These are phyloP conservation scores for Meriones unguiculatus DNA, from an alignment of 2,113 vertebrate genomes.

Conservation along the genomic window DNA sequence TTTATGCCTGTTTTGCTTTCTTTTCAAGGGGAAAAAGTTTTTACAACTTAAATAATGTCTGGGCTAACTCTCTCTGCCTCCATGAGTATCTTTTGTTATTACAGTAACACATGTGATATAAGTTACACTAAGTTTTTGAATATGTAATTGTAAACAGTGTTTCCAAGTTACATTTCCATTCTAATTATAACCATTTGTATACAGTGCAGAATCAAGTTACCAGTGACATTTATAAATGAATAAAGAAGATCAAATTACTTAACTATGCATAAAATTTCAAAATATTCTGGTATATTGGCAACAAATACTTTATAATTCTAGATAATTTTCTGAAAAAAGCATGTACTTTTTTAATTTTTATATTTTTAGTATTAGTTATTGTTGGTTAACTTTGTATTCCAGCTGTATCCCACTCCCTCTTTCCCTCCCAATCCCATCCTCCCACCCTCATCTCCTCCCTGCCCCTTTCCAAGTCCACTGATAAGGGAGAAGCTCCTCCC, in stretches of 20 bases:
- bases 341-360: background rate
- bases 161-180: background rate
- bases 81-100: conserved; percentile 24
- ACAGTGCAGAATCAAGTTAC: background rate
- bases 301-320: conserved; percentile 5
- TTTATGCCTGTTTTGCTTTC: background rate
- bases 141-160: background rate
- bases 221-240: conserved; percentile 5
- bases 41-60: background rate
- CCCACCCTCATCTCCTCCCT: too few species aligned
- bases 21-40: too few species aligned
- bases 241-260: conserved; percentile 38
- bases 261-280: background rate
- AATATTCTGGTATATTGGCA: background rate
- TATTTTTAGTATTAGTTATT: too few species aligned
- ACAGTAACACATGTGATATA: background rate
- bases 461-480: too few species aligned
- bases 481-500: too few species aligned
- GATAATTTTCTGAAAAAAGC: background rate
- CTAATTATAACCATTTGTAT: background rate
- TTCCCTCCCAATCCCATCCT: too few species aligned
- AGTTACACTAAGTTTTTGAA: background rate
- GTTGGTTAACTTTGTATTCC: too few species aligned
- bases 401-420: too few species aligned
- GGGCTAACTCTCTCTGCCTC: background rate